Conservation (phyloP, 2,113 vertebrate species). For the human region DNA sequence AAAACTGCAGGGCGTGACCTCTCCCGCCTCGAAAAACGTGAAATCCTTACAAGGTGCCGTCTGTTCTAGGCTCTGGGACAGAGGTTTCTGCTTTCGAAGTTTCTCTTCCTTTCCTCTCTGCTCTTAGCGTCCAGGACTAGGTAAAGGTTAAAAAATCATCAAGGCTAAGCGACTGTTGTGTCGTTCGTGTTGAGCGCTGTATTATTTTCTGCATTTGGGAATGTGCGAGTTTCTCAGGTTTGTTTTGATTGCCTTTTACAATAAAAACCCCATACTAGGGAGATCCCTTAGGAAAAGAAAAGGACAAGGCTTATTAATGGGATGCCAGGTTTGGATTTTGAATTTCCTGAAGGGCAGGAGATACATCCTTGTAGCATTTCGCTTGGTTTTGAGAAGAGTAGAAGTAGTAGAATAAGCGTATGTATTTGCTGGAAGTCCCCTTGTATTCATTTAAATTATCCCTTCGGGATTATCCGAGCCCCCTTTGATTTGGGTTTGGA, state of each 20-base stretch:
- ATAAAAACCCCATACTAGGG: not conserved
- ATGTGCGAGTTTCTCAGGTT: constrained; percentile 14
- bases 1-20: constrained; percentile 53
- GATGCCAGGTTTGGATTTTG: constrained; percentile 46
- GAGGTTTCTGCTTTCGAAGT: constrained; percentile 70
- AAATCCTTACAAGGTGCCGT: constrained; percentile 19
- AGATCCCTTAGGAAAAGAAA: constrained; percentile 33
- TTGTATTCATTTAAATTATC: constrained; percentile 59
- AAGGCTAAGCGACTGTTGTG: not conserved
- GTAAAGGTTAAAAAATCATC: constrained; percentile 44
- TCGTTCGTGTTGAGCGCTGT: not conserved
- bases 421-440: constrained; percentile 48
- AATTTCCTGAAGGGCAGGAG: constrained; percentile 51
- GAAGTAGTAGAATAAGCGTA: not conserved
- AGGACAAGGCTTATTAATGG: constrained; percentile 28
- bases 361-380: not conserved
- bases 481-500: constrained; percentile 74
- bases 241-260: constrained; percentile 54
- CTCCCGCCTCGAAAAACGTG: not conserved
- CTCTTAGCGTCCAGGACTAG: constrained; percentile 20
- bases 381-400: constrained; percentile 23
- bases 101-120: constrained; percentile 8
- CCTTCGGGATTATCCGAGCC: constrained; percentile 38
- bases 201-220: constrained; percentile 57
- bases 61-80: constrained; percentile 7